A percentile compares a stretch with the other conserved stretches of the same genome.
Conservation (phyloP, 2,113 vertebrate species). For the Dendrocopos noguchii region DNA sequence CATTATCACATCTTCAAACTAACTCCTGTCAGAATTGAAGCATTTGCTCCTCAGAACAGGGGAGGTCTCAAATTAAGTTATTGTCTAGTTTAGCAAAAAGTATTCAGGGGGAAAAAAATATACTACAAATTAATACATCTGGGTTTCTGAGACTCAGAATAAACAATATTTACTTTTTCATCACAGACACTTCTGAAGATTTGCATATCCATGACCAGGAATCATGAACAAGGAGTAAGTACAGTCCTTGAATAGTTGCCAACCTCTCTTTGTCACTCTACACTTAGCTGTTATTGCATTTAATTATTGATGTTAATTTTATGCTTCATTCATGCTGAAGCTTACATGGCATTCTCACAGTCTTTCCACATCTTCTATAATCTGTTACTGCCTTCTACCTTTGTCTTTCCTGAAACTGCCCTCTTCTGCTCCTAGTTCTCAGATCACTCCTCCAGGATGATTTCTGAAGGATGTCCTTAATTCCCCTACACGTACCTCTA, state of each 20-base stretch:
- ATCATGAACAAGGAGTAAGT: conserved; percentile 49
- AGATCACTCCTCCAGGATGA: not conserved
- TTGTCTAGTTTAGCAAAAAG: not conserved
- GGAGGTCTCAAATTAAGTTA: not conserved
- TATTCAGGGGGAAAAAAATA: not conserved
- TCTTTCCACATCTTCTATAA: not conserved
- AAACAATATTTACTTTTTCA: not conserved
- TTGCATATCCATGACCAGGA: not conserved
- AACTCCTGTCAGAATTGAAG: not conserved
- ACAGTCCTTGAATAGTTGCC: not conserved
- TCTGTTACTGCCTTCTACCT: not conserved
- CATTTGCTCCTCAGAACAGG: not conserved
- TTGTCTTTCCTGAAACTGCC: not conserved
- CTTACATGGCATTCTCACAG: not conserved
- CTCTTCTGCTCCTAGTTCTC: not conserved
- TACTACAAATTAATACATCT: not conserved
- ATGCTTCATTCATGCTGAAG: not conserved
- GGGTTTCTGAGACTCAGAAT: not conserved
- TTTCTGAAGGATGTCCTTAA: not conserved
- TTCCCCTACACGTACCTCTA: not conserved
- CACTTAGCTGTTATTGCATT: not conserved
- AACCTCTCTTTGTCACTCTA: not conserved
- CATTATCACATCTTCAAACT: not conserved
- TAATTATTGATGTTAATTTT: not conserved
- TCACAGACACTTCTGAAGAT: not conserved